A percentile compares a stretch with the other conserved stretches of the same genome.
Conservation (phyloP, 2,888 invertebrate genomes). For the Escarpia spicata region DNA sequence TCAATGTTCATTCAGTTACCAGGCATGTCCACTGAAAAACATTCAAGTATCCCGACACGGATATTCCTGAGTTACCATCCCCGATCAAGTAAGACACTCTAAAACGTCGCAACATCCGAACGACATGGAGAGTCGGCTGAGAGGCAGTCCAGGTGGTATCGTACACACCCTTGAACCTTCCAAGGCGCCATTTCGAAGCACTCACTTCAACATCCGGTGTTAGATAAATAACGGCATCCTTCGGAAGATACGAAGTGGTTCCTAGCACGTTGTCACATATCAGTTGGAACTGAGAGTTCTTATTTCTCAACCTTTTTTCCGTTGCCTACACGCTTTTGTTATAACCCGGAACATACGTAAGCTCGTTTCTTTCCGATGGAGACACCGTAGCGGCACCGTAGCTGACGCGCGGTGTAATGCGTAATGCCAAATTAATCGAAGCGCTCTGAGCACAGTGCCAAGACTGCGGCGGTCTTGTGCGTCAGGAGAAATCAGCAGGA, state of each 20-base stretch:
- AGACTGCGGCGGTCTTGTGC: neutral
- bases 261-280: neutral
- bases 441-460: neutral
- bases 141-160: neutral
- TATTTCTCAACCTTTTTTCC: neutral
- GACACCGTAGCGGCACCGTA: neutral
- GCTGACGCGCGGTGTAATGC: neutral
- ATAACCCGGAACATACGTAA: neutral
- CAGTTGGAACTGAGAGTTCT: neutral
- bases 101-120: neutral
- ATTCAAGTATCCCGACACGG: neutral
- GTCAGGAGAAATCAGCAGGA: neutral
- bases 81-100: neutral
- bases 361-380: neutral
- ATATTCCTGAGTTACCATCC: neutral
- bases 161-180: neutral
- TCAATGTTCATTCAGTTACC: neutral
- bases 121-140: neutral
- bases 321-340: neutral
- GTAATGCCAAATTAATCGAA: slow-evolving; percentile 10
- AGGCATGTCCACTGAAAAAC: neutral
- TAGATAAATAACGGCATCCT: neutral
- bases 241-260: neutral
- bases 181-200: neutral
- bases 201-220: neutral